phyloP scores from a whole-genome alignment of 2,888 invertebrate genomes.

The Machimus atricapillus region DNA sequence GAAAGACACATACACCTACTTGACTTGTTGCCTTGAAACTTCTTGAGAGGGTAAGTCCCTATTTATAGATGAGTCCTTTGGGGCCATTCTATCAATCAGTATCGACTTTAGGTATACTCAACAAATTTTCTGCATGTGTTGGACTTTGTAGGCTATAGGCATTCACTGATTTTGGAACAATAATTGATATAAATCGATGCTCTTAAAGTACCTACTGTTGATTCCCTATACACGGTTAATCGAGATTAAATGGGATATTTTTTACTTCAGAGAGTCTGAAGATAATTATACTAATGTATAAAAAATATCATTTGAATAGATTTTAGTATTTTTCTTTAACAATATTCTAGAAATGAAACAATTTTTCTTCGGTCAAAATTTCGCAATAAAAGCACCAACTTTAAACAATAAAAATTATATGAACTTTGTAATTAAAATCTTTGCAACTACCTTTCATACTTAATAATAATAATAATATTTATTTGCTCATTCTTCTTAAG shows the following conservation, averaged over 20 bases:
- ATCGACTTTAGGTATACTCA: not conserved
- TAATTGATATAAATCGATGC: constrained; percentile 26
- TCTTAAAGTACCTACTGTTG: not conserved
- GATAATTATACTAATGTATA: not conserved
- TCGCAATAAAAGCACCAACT: too few relatives aligned
- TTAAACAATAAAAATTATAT: too few relatives aligned
- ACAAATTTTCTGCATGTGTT: not conserved
- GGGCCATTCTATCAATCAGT: constrained; percentile 14
- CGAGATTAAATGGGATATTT: not conserved
- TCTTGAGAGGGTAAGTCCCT: not conserved
- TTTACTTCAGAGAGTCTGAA: not conserved
- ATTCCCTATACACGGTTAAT: not conserved
- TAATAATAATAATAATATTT: too few relatives aligned
- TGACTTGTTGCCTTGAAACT: not conserved
- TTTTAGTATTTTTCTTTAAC: too few relatives aligned
- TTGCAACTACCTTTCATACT: too few relatives aligned
- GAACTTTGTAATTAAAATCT: too few relatives aligned
- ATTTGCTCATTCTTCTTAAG: not conserved
- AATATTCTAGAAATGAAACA: too few relatives aligned
- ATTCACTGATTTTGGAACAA: not conserved
- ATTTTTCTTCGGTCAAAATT: too few relatives aligned
- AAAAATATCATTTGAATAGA: too few relatives aligned
- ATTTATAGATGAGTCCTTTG: not conserved
- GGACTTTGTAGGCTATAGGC: not conserved
- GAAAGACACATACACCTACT: not conserved